Evolutionary conservation across 1,140 invertebrate genomes (phyloP).

Genomic region (Sycophila sp.): DNA sequence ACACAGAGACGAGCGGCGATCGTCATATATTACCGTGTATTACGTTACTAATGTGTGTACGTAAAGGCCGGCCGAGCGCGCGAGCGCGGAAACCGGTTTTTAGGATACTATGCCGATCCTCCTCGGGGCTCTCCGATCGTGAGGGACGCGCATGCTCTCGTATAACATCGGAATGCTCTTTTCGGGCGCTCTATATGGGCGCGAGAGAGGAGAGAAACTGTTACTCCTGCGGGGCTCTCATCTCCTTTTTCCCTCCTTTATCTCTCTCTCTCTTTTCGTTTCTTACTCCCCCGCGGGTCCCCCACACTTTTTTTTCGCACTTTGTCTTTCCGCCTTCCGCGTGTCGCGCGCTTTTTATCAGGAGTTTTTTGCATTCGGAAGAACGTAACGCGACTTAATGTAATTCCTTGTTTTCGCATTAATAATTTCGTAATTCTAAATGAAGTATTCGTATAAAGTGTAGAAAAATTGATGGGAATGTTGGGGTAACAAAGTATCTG

Average conservation of each 20-base stretch:
- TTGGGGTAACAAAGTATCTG: no score
- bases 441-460: no score
- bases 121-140: no score
- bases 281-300: no score
- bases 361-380: no score
- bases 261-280: no score
- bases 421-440: no score
- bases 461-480: no score
- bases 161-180: constrained; percentile 39
- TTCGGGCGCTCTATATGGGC: constrained; percentile 1
- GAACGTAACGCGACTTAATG: no score
- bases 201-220: constrained; percentile 27
- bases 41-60: constrained; percentile 37
- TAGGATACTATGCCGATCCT: no score
- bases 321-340: constrained; percentile 18
- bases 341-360: background rate
- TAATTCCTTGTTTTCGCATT: no score
- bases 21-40: constrained; percentile 37
- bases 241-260: no score
- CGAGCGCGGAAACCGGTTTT: constrained; percentile 30
- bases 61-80: constrained; percentile 17
- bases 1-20: background rate
- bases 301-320: constrained; percentile 7
- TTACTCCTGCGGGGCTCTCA: constrained; percentile 30
- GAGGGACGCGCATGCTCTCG: constrained; percentile 22